Evolutionary conservation across 64 coral and sea anemone genomes (phyloP), one percentile per base, ranked within the genome.

Genomic region (Porites australiensis): DNA sequence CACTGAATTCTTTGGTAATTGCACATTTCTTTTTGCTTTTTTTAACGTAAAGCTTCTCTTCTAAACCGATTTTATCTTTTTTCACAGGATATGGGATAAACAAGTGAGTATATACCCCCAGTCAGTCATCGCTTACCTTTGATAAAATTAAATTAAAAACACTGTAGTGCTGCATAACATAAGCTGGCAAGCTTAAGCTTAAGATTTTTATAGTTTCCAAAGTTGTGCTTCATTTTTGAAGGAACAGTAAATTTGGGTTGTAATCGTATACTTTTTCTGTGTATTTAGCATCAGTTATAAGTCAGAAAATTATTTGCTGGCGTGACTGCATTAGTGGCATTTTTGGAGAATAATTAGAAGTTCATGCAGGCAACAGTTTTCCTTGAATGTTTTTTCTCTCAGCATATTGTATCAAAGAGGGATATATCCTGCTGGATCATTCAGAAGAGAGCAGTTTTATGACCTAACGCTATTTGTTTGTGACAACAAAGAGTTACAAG

Each of bases 361-460:
- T 37, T 37, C 27, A 37, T 37, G 27, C 27, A 37, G 27, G 27
- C 27, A 37, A 37, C 27, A 37, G 27, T 37, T 37, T 37, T 37
- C 27, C 27, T 37, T 37, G 27, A 37, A 37, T 77, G 49, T 43
- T 86, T 79, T 49, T 68, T 85, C 2, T 82, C 49, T 7, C 70
- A 99, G 98, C 87, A 99, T 99, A 79, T 92, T 96, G 47, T 96
- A 94, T 70, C 94, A 99, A 95, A 88, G 98, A 87, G 98, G 98
- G 64, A 86, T 99, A 18, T 99, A 99, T 85, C 94, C 94, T 11
- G 82, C 98, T 72, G 89, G 87, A 18, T 84, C 80, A 44, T 99
- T 99, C 73, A 99, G 96, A 57, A 87, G 94, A 72, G 92, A 91
- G 53, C 94, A 99, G 54, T 77, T 94, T 77, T 99, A 99, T 80